Evolutionary conservation across 2,797 vertebrate species (phyloP), one percentile per base, ranked within the genome.

Genomic region (Tragopan temminckii): DNA sequence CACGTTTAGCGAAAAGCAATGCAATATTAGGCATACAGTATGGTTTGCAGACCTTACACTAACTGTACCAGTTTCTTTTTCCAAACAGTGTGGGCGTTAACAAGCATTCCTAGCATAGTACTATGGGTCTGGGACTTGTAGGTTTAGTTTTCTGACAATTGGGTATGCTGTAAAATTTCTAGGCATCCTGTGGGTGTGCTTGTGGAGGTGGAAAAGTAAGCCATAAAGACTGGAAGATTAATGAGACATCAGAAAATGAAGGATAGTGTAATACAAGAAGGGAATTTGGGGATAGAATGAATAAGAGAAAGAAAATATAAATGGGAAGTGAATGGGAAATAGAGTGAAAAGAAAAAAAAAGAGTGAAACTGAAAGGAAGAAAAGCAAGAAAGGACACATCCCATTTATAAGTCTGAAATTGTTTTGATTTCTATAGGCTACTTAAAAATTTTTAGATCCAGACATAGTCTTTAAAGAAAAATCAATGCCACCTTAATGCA

Each of bases 21-120:
- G 53, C 23, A 93, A 45, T 52, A 94, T 81, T 29, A 91, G 63
- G 57, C 52, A 89, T 5, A 13, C 59, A 85, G 74, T 90, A 53
- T 12, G 71, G 81, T 75, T 90, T 95, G 71, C 80, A 96, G 89
- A 87, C 75, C 89, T 77, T 80, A 89, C 21, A 82, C 68, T 85
- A 93, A 88, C 71, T 92, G 74, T 82, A 90, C 88, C 66, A 36
- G 69, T 85, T 93, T 93, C 92, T 94, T 95, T 94, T 92, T 85
- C 84, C 89, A 96, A 95, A 94, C 67, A 92, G 70, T 67, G 96
- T 96, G 90, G 95, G 96, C 90, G 93, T 94, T 93, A 94, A 95
- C 91, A 80, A 95, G 81, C 90, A 92, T 92, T 93, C 78, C 88
- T 67, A 93, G 88, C 86, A 89, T 61, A 91, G 81, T 91, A 92